A percentile compares a stretch with the other conserved stretches of the same genome.
Conservation (phyloP, 1,140 invertebrate genomes). For the Episyrphus balteatus region DNA sequence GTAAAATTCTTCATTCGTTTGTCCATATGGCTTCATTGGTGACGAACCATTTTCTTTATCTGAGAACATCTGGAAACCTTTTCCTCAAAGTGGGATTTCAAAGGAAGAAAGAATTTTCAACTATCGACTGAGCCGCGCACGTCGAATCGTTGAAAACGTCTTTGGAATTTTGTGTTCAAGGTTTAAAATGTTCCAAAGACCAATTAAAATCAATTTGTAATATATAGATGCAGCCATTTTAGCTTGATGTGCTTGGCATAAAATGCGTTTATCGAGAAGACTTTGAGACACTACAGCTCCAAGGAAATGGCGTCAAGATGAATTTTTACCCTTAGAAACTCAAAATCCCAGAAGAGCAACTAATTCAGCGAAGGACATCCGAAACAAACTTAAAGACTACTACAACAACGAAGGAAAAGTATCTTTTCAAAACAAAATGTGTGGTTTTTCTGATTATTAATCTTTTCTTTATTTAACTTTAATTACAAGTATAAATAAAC, state of each 20-base stretch:
- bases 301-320: conserved; percentile 1
- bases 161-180: conserved; percentile 15
- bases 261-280: conserved; percentile 4
- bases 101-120: conserved; percentile 31
- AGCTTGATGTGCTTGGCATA: conserved; percentile 3
- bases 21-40: conserved; percentile 35
- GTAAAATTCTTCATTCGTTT: conserved; percentile 12
- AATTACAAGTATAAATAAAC: too few relatives aligned
- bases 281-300: conserved; percentile 1
- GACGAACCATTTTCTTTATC: conserved; percentile 41
- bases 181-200: conserved; percentile 4
- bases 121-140: conserved; percentile 23
- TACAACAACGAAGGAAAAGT: too few relatives aligned
- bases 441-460: too few relatives aligned
- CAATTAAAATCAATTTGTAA: conserved; percentile 2
- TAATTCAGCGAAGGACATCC: too few relatives aligned
- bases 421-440: too few relatives aligned
- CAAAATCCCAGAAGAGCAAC: too few relatives aligned
- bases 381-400: too few relatives aligned
- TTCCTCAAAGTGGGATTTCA: conserved; percentile 15
- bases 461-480: too few relatives aligned
- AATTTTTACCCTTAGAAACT: too few relatives aligned
- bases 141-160: conserved; percentile 39
- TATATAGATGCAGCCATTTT: conserved; percentile 3
- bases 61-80: conserved; percentile 39